Base-by-base conservation (phyloP, 2,888 invertebrate genomes). In the Gandaritis pyraliata region DNA sequence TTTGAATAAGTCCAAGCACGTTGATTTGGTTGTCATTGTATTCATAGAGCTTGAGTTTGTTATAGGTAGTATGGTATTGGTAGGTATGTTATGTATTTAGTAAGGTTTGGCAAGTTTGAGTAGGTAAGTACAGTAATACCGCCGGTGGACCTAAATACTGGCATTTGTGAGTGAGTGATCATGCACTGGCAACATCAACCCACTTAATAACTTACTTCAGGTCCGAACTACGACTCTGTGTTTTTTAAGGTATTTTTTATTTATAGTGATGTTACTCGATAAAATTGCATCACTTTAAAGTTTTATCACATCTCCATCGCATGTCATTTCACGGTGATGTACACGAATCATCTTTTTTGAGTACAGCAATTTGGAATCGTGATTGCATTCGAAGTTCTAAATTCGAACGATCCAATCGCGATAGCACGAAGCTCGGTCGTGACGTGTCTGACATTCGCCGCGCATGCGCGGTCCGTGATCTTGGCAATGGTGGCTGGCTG, bases 401-500 rank as follows among this genome's bases (percentile, higher is more conserved):
- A 87, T 87, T 80, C 81, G 73, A 86, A 80, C 82, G 85, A 86
- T 86, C 83, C 82, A 82, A 85, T 83, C 86, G 83, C 85, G 86
- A 83, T 83, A 84, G 83, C 83, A 86, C 85, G 85, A 87, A 86
- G 89, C 87, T 86, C 77, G 81, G 71, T 89, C 89, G 91, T 91
- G 91, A 92, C 91, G 90, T 89, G 91, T 88, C 90, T 90, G 91
- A 90, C 91, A 91, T 91, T 91, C 90, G 90, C 88, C 77, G 85
- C 86, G 86, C 86, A 84, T 83, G 85, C 87, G 84, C 88, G 82
- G 90, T 84, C 93, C 93, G 90, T 93, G 93, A 93, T 93, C 93
- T 93, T 93, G 93, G 93, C 93, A 93, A 90, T 93, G 83, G 87
- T 93, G 83, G 87, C 83, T 83, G 86, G 59, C 73, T 80, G 79